These are phyloP conservation scores for Rattus rattus DNA, from an alignment of 2,113 vertebrate species.

Conservation along the genomic window DNA sequence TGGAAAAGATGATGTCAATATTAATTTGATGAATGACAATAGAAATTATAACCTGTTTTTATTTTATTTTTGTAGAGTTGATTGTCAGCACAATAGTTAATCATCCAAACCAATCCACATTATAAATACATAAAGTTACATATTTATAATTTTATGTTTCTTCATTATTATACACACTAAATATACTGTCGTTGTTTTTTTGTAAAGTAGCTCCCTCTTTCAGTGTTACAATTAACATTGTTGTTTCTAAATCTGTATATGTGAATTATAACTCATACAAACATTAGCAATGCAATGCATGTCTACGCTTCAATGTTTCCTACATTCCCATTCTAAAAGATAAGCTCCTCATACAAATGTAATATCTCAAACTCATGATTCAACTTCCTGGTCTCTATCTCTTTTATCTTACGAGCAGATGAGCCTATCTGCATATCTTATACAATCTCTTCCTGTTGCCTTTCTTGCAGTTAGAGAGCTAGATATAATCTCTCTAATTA, in stretches of 20 bases:
- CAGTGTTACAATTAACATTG: neutral
- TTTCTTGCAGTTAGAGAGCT: too few species aligned
- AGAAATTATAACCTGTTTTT: conserved; percentile 31
- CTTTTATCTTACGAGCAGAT: neutral
- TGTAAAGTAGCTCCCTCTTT: neutral
- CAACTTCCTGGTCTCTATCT: neutral
- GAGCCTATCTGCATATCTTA: too few species aligned
- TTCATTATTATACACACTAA: neutral
- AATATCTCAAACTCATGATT: neutral
- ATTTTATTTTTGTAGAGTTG: conserved; percentile 34
- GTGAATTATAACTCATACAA: neutral
- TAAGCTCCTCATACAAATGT: neutral
- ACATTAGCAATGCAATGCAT: neutral
- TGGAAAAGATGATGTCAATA: conserved; percentile 8
- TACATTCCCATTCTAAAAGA: neutral
- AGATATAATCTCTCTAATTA: neutral
- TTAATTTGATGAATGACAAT: conserved; percentile 6
- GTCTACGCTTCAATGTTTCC: neutral
- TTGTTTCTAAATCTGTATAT: neutral
- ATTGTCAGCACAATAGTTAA: conserved; percentile 5
- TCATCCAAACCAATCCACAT: neutral
- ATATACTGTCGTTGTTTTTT: neutral
- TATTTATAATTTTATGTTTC: neutral
- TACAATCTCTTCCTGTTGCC: neutral
- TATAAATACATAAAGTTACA: neutral